phyloP scores from a whole-genome alignment of 2,113 vertebrate genomes.

The Chloropsis cyanopogon region DNA sequence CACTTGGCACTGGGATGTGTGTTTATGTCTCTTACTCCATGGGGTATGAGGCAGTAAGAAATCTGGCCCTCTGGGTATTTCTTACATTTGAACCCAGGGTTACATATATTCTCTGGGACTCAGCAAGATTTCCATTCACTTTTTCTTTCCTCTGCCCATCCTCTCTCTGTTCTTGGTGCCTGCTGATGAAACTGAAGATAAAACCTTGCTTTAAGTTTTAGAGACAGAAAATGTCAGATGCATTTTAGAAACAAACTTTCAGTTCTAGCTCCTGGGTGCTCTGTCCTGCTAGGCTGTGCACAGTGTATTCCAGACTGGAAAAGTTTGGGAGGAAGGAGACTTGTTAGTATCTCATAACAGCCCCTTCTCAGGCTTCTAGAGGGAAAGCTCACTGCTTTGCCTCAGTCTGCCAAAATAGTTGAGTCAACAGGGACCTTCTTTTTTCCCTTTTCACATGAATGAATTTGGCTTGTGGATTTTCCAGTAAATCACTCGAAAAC shows the following conservation, averaged over 20 bases:
- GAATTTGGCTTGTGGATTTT: conserved; percentile 5
- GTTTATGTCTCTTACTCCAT: background rate
- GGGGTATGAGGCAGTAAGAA: background rate
- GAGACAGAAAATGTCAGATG: background rate
- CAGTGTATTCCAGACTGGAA: background rate
- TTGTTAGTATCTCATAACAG: background rate
- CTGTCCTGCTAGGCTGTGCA: background rate
- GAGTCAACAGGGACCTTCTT: background rate
- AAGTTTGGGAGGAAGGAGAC: background rate
- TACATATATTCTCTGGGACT: background rate
- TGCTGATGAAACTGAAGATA: background rate
- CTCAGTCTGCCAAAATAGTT: background rate
- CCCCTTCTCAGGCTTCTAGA: background rate
- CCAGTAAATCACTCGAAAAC: conserved; percentile 27
- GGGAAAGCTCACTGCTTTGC: background rate
- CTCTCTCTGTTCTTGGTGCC: background rate
- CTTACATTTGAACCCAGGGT: background rate
- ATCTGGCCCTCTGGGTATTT: background rate
- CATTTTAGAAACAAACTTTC: background rate
- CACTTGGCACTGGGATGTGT: background rate
- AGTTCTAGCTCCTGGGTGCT: background rate
- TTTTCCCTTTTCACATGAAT: background rate
- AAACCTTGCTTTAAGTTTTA: background rate
- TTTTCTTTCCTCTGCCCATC: background rate
- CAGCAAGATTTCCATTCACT: background rate